Evolutionary conservation across 2,888 invertebrate genomes (phyloP).

Genomic region (Anoplius nigerrimus): DNA sequence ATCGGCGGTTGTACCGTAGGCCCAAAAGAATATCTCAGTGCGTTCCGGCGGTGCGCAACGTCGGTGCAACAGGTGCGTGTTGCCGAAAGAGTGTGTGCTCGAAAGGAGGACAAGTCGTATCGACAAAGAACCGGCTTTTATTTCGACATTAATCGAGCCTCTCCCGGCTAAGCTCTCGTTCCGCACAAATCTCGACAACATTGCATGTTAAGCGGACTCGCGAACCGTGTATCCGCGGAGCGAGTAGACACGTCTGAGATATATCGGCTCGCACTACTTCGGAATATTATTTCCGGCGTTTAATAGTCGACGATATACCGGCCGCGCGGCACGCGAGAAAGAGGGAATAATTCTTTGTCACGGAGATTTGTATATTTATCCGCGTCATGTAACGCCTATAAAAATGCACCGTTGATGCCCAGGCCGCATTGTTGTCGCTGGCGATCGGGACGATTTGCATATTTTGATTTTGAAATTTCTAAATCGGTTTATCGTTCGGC

Average conservation of each 20-base stretch:
- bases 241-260: too few relatives aligned
- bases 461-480: slow-evolving; percentile 18
- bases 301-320: too few relatives aligned
- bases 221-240: too few relatives aligned
- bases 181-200: background rate
- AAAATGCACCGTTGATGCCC: background rate
- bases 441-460: slow-evolving; percentile 17
- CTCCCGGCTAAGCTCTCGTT: background rate
- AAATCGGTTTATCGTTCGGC: slow-evolving; percentile 25
- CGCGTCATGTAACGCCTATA: too few relatives aligned
- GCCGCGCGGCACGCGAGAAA: too few relatives aligned
- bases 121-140: slow-evolving; percentile 18
- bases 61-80: slow-evolving; percentile 59
- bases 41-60: slow-evolving; percentile 50
- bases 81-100: slow-evolving; percentile 30
- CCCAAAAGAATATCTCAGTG: slow-evolving; percentile 52
- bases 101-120: slow-evolving; percentile 31
- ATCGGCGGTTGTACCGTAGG: too few relatives aligned
- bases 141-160: slow-evolving; percentile 2
- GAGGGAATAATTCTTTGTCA: too few relatives aligned
- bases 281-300: too few relatives aligned
- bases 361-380: too few relatives aligned
- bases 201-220: too few relatives aligned
- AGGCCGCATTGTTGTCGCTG: slow-evolving; percentile 4
- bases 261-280: too few relatives aligned